A percentile compares a stretch with the other conserved stretches of the same genome.
phyloP scores from a whole-genome alignment of 1,140 invertebrate genomes.

The Ceratosolen solmsi region DNA sequence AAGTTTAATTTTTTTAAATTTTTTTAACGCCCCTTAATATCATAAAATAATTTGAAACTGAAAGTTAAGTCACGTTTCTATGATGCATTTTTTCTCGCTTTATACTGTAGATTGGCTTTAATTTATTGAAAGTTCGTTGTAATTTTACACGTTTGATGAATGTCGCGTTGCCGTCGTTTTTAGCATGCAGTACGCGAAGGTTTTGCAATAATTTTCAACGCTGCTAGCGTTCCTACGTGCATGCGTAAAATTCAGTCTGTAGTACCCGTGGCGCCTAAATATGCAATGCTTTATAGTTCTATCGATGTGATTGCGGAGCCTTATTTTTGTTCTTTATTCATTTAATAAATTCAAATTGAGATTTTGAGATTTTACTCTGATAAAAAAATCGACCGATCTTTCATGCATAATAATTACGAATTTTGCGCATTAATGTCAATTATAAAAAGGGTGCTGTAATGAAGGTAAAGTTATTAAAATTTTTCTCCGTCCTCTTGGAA shows the following conservation, averaged over 20 bases:
- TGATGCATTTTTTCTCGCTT: neutral
- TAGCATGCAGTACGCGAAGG: conserved; percentile 21
- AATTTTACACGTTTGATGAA: conserved; percentile 9
- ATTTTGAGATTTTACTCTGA: conserved; percentile 22
- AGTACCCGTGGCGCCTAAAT: neutral
- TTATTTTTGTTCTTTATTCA: neutral
- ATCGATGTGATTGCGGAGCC: neutral
- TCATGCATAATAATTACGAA: conserved; percentile 16
- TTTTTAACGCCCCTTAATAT: too few relatives aligned
- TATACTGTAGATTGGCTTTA: neutral
- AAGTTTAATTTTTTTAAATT: too few relatives aligned
- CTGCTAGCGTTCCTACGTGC: neutral
- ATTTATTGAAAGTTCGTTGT: conserved; percentile 1
- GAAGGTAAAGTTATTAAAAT: conserved; percentile 32
- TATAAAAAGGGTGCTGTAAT: conserved; percentile 37
- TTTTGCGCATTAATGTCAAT: conserved; percentile 37
- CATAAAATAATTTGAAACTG: too few relatives aligned
- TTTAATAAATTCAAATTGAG: conserved; percentile 15
- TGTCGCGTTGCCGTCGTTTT: neutral
- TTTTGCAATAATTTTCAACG: conserved; percentile 33
- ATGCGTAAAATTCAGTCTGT: neutral
- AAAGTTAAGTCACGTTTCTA: neutral
- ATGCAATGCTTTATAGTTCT: conserved; percentile 12
- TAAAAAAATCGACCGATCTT: neutral
- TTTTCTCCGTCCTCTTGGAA: neutral